phyloP scores from a whole-genome alignment of 2,888 invertebrate genomes.

The Drosophila nr. fundita region DNA sequence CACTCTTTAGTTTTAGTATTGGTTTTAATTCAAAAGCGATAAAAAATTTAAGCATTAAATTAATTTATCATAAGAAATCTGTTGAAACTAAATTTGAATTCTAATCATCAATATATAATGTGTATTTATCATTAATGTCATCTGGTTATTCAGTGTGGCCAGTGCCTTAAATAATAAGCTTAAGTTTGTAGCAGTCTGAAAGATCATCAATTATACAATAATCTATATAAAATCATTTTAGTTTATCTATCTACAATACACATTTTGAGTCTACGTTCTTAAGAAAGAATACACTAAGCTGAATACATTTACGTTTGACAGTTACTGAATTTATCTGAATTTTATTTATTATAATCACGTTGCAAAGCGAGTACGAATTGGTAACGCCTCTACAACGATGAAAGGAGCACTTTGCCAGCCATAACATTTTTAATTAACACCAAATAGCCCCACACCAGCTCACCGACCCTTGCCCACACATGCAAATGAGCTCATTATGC shows the following conservation, averaged over 20 bases:
- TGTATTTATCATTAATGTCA: too few species aligned
- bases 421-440: conserved; percentile 56
- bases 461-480: conserved; percentile 26
- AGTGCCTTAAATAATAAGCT: too few species aligned
- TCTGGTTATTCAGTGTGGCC: too few species aligned
- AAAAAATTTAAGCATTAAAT: too few species aligned
- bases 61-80: too few species aligned
- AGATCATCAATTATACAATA: too few species aligned
- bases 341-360: conserved; percentile 7
- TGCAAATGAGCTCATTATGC: conserved; percentile 73
- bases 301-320: background rate
- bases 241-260: background rate
- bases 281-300: background rate
- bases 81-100: too few species aligned
- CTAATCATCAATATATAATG: too few species aligned
- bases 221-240: too few species aligned
- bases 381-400: conserved; percentile 17
- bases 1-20: too few species aligned
- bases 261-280: background rate
- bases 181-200: too few species aligned
- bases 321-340: conserved; percentile 1
- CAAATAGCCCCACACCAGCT: background rate
- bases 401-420: conserved; percentile 26
- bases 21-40: too few species aligned
- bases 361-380: background rate